A percentile compares a stretch with the other conserved stretches of the same genome.
These are phyloP conservation scores for Uria aalge DNA, from an alignment of 2,113 vertebrate species.

Conservation along the genomic window DNA sequence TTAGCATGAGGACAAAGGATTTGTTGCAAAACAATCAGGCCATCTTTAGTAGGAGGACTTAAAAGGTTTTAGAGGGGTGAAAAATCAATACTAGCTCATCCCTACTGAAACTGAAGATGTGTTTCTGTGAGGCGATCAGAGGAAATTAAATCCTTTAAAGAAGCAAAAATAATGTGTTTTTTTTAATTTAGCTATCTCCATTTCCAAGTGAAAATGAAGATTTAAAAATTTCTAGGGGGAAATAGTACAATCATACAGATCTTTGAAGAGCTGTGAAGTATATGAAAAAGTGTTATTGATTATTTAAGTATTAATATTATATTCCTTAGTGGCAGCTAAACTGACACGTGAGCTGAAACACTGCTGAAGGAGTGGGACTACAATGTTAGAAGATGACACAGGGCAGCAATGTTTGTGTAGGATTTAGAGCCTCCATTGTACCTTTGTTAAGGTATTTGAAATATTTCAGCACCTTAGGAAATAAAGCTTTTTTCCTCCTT, in stretches of 20 bases:
- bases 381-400: neutral
- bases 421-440: neutral
- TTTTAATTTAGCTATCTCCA: neutral
- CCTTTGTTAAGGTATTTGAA: neutral
- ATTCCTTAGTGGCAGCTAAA: neutral
- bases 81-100: neutral
- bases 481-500: neutral
- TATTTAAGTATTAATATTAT: neutral
- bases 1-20: neutral
- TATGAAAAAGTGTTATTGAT: neutral
- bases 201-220: neutral
- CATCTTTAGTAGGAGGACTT: neutral
- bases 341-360: neutral
- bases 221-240: neutral
- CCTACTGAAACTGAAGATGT: neutral
- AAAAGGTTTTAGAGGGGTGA: neutral
- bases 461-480: neutral
- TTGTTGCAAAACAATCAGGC: neutral
- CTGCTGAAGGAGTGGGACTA: neutral
- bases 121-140: neutral
- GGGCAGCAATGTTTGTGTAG: neutral
- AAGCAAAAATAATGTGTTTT: neutral
- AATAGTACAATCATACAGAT: neutral
- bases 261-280: neutral
- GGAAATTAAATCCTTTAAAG: neutral